Percentiles rank a stretch among this genome's conserved stretches.
phyloP scores from a whole-genome alignment of 1,140 invertebrate genomes.

The Nasonia vitripennis region DNA sequence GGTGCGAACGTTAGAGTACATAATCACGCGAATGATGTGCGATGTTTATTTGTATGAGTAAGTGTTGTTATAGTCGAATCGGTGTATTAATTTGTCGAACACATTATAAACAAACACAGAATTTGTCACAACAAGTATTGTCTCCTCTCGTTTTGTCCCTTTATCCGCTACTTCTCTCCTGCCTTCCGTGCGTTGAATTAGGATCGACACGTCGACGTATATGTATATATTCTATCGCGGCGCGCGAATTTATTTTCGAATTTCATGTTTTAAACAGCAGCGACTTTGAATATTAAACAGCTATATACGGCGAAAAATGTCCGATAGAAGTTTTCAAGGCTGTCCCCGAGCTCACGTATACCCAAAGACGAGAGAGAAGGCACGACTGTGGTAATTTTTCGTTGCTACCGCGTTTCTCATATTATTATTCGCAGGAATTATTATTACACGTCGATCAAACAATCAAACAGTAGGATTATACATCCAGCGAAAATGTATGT shows the following conservation, averaged over 20 bases:
- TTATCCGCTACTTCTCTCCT: neutral
- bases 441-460: neutral
- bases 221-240: slow-evolving; percentile 12
- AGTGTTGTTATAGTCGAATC: too few relatives aligned
- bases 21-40: too few relatives aligned
- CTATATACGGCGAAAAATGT: slow-evolving; percentile 26
- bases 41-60: too few relatives aligned
- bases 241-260: slow-evolving; percentile 45
- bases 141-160: neutral
- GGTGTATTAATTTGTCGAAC: neutral
- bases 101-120: neutral
- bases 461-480: slow-evolving; percentile 11
- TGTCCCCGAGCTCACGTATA: neutral
- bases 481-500: neutral
- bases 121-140: neutral
- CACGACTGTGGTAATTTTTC: slow-evolving; percentile 14
- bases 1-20: neutral
- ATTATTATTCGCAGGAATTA: neutral
- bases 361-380: neutral
- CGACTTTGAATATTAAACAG: slow-evolving; percentile 45
- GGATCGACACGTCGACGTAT: slow-evolving; percentile 20
- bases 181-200: slow-evolving; percentile 38
- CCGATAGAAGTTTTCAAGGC: slow-evolving; percentile 41
- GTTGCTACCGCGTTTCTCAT: neutral
- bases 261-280: slow-evolving; percentile 52